Base-by-base conservation (phyloP, 2,888 invertebrate genomes). In the Latrodectus elegans region DNA sequence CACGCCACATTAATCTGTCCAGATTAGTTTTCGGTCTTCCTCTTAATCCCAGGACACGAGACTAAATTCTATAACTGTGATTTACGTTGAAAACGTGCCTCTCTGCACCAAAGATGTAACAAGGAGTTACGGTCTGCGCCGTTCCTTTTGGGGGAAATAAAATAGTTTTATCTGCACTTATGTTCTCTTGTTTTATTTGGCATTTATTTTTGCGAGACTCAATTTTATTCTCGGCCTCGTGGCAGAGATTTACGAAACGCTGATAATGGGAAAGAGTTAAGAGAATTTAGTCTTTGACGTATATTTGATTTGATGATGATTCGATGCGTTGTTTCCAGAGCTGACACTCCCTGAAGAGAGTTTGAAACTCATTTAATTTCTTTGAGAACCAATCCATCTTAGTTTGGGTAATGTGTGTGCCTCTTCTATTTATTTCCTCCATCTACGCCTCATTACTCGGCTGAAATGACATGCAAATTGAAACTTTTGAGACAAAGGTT, bases 51-150 rank as follows among this genome's bases (percentile, higher is more conserved):
- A 11, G 72, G 76, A 83, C 82, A 83, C 82, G 82, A 60, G 70
- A 60, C 81, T 72, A 75, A 83, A 83, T 83, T 83, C 75, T 83
- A 76, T 83, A 83, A 83, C 75, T 83, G 82, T 75, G 82, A 83
- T 83, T 83, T 83, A 83, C 72, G 70, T 22, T 73, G 80, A 80
- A 80, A 73, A 64, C 72, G 80, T 80, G 80, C 55, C 60, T 38
- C 52, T n/a, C n/a, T 49, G 55, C 51, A 51, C 70, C 60, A 15
- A 38, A 67, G 60, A 60, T 68, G 17, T 84, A 77, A 77, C 53
- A 38, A 84, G 77, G 53, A 84, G 84, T 84, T 84, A 84, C 70
- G 77, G 64, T 65, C 72, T 15, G 8, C 60, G 55, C 64, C n/a
- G 74, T 68, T 84, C 84, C 84, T 77, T 12, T 14, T 64, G 60